Evolutionary conservation across 2,113 vertebrate species (phyloP).

Genomic region (Lampris megalopsis): DNA sequence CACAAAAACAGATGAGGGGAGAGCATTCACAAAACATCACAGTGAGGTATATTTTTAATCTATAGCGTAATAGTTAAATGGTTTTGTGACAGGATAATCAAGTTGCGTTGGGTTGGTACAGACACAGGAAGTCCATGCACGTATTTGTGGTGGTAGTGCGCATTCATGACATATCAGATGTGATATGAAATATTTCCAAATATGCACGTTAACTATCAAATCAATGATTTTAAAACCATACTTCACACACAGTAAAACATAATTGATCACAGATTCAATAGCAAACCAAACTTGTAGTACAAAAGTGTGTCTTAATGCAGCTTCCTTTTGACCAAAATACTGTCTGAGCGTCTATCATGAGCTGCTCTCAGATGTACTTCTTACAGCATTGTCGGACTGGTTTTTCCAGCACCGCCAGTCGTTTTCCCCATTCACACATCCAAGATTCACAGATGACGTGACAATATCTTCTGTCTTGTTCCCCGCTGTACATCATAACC

Average conservation of each 20-base stretch:
- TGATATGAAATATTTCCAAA: not conserved
- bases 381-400: no score
- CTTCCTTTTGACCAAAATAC: not conserved
- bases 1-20: slow-evolving; percentile 14
- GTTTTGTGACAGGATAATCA: not conserved
- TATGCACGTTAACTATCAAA: no score
- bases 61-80: slow-evolving; percentile 1
- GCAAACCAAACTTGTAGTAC: no score
- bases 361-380: no score
- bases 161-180: slow-evolving; percentile 29
- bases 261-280: no score
- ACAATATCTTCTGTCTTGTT: no score
- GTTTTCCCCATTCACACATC: no score
- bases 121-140: slow-evolving; percentile 28
- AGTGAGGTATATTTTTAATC: slow-evolving; percentile 7
- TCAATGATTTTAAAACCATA: no score
- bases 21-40: slow-evolving; percentile 12
- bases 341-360: not conserved
- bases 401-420: no score
- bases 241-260: no score
- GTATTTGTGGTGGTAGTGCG: slow-evolving; percentile 14
- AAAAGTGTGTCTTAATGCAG: not conserved
- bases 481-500: no score
- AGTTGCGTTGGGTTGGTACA: not conserved
- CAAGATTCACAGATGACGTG: no score